These are phyloP conservation scores for Spilarctia lutea DNA, from an alignment of 2,888 invertebrate species.

Conservation along the genomic window DNA sequence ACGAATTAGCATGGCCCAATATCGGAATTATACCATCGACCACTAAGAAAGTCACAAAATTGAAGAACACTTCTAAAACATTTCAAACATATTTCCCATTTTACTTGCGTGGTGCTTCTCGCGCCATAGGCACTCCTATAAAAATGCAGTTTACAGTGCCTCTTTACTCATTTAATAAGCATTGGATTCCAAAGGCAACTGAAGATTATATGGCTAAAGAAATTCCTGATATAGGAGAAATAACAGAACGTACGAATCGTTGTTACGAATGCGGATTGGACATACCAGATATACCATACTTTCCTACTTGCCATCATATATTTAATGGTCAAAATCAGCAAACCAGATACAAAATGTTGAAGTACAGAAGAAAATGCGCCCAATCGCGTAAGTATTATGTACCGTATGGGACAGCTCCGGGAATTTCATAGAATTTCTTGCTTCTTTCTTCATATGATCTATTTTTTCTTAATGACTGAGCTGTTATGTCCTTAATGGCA, in stretches of 20 bases:
- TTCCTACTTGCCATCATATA: slow-evolving; percentile 43
- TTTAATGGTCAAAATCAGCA: slow-evolving; percentile 26
- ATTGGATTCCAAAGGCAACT: not conserved
- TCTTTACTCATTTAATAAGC: not conserved
- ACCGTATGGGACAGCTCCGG: not conserved
- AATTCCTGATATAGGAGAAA: not conserved
- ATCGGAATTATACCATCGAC: slow-evolving; percentile 6
- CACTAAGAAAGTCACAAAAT: not conserved
- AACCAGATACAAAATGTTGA: not conserved
- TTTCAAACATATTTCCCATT: slow-evolving; percentile 10
- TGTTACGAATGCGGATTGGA: slow-evolving; percentile 61
- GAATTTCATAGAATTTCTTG: not conserved
- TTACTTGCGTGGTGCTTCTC: not conserved
- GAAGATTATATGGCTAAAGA: not conserved
- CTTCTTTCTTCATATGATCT: not conserved
- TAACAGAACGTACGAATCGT: slow-evolving; percentile 1
- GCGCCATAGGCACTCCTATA: not conserved
- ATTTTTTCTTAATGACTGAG: not conserved
- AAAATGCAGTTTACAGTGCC: not conserved
- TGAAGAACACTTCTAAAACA: slow-evolving; percentile 3
- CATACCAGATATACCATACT: slow-evolving; percentile 32
- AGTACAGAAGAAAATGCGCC: not conserved
- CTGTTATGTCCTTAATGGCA: no score
- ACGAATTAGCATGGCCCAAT: slow-evolving; percentile 15
- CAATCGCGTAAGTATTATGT: not conserved